A percentile compares a stretch with the other conserved stretches of the same genome.
Conservation (phyloP, 2,888 invertebrate species). For the Melipona beecheii region DNA sequence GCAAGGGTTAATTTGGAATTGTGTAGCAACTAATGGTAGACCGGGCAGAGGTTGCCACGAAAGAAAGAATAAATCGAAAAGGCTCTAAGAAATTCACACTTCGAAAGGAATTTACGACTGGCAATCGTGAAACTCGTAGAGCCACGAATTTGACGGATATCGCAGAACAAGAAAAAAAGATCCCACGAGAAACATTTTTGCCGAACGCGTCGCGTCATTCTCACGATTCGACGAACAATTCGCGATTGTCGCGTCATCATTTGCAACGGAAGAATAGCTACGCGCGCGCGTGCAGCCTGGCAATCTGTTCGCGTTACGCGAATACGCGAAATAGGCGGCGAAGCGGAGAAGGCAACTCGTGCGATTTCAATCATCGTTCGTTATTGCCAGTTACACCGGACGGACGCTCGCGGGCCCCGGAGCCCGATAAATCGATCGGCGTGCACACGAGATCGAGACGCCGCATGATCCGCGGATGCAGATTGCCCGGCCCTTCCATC, state of each 20-base stretch:
- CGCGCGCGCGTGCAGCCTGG: rapidly evolving
- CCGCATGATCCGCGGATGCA: too few relatives aligned
- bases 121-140: not conserved
- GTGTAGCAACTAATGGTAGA: too few relatives aligned
- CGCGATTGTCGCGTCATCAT: not conserved
- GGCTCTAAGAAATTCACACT: not conserved
- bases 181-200: not conserved
- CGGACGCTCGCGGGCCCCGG: not conserved
- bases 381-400: constrained; percentile 26
- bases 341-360: not conserved
- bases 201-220: not conserved
- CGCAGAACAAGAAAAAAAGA: not conserved
- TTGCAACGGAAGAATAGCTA: not conserved
- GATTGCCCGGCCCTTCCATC: too few relatives aligned
- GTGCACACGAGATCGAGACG: too few relatives aligned
- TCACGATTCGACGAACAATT: not conserved
- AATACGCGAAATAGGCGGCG: too few relatives aligned
- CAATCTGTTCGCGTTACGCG: not conserved
- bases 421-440: constrained; percentile 54
- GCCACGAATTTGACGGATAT: not conserved
- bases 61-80: too few relatives aligned
- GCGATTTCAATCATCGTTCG: constrained; percentile 43
- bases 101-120: not conserved
- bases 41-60: too few relatives aligned
- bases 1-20: too few relatives aligned